A percentile compares a stretch with the other conserved stretches of the same genome.
Evolutionary conservation across 1,140 invertebrate genomes (phyloP).

Genomic region (Caenorhabditis latens): DNA sequence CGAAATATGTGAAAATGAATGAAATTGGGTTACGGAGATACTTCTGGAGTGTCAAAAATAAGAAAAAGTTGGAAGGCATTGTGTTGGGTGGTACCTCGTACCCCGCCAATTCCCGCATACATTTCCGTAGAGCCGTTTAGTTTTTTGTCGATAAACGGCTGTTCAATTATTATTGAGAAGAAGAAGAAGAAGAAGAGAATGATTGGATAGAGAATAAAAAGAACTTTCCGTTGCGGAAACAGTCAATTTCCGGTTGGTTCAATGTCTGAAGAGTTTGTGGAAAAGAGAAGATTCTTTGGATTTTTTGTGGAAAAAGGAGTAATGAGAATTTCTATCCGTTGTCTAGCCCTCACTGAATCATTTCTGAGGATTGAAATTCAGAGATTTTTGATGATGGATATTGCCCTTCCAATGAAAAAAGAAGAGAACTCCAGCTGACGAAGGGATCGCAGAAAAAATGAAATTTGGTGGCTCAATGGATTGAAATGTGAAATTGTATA

Average conservation of each 20-base stretch:
- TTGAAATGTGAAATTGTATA: neutral
- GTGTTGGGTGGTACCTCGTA: neutral
- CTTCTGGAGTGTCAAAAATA: neutral
- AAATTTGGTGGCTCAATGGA: neutral
- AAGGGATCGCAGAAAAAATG: neutral
- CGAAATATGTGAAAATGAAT: neutral
- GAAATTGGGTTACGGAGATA: neutral
- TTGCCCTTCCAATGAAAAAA: slow-evolving; percentile 20
- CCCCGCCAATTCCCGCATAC: neutral
- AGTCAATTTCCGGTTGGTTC: neutral
- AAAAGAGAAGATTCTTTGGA: neutral
- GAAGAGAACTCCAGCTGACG: neutral
- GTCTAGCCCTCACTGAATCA: neutral
- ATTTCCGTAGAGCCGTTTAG: slow-evolving; percentile 7
- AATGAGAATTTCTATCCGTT: slow-evolving; percentile 12
- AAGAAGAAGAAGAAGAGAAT: neutral
- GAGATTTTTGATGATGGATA: neutral
- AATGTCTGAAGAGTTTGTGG: neutral
- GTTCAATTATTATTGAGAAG: neutral
- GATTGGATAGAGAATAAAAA: neutral
- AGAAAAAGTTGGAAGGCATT: neutral
- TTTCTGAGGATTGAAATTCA: neutral
- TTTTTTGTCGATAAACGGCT: neutral
- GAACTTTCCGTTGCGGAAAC: slow-evolving; percentile 4
- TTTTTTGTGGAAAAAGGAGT: neutral